A percentile compares a stretch with the other conserved stretches of the same genome.
Conservation (phyloP, 2,113 vertebrate genomes). For the Perognathus longimembris region DNA sequence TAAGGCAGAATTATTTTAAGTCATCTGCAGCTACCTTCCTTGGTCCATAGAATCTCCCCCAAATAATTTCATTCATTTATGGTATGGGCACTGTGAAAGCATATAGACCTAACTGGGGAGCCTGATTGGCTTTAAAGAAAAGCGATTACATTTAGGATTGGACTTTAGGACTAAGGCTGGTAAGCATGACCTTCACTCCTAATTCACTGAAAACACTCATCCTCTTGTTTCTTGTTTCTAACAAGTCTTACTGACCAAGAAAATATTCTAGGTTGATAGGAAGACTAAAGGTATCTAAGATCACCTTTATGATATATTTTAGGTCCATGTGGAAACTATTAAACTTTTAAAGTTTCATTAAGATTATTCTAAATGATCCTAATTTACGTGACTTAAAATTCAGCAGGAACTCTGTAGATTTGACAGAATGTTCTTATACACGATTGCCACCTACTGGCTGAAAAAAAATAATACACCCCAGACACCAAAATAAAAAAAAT, state of each 20-base stretch:
- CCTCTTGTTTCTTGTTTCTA: not conserved
- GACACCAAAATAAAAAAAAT: not conserved
- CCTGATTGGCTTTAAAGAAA: too few relatives aligned
- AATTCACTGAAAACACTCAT: not conserved
- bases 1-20: not conserved
- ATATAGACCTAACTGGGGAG: too few relatives aligned
- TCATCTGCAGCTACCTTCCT: not conserved
- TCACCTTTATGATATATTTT: not conserved
- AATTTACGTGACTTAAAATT: conserved; percentile 37
- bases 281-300: not conserved
- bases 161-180: too few relatives aligned
- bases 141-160: too few relatives aligned
- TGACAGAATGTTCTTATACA: conserved; percentile 10
- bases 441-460: conserved; percentile 17
- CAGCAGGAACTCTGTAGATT: not conserved
- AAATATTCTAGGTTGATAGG: not conserved
- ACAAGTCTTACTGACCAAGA: not conserved
- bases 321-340: conserved; percentile 18
- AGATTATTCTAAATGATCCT: not conserved
- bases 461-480: not conserved
- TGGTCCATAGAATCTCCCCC: not conserved
- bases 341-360: not conserved
- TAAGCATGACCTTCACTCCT: too few relatives aligned
- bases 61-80: not conserved
- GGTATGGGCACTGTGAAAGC: too few relatives aligned